Percentiles rank a stretch among this genome's conserved stretches.
phyloP scores from a whole-genome alignment of 2,113 vertebrate species.

The Bothrops jararaca region DNA sequence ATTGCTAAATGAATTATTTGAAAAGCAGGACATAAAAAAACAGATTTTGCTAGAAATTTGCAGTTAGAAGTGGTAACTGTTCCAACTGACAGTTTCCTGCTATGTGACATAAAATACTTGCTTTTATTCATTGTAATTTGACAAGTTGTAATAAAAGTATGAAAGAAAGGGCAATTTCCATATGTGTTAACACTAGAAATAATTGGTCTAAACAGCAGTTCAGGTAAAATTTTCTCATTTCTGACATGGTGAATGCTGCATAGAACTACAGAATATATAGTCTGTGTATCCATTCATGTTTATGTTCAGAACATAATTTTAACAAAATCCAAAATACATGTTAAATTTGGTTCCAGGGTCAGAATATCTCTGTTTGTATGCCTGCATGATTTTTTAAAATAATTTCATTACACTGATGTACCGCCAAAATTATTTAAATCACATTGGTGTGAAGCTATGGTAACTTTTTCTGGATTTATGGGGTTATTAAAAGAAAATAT shows the following conservation, averaged over 20 bases:
- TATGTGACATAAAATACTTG: neutral
- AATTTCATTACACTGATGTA: neutral
- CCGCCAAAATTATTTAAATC: neutral
- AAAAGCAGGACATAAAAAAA: neutral
- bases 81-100: neutral
- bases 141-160: neutral
- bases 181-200: neutral
- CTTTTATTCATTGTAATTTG: constrained; percentile 1
- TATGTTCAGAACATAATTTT: neutral
- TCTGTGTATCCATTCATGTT: neutral
- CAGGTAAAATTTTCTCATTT: neutral
- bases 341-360: neutral
- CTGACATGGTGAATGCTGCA: neutral
- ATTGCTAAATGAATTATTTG: neutral
- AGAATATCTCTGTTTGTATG: neutral
- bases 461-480: neutral
- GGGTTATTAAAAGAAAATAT: neutral
- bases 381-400: neutral
- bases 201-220: neutral
- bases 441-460: neutral
- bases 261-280: neutral
- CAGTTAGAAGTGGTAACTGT: neutral
- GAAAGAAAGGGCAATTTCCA: neutral
- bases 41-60: neutral
- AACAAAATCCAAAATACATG: neutral